phyloP scores from a whole-genome alignment of 2,888 invertebrate species.

The Blastobasis lacticolella region DNA sequence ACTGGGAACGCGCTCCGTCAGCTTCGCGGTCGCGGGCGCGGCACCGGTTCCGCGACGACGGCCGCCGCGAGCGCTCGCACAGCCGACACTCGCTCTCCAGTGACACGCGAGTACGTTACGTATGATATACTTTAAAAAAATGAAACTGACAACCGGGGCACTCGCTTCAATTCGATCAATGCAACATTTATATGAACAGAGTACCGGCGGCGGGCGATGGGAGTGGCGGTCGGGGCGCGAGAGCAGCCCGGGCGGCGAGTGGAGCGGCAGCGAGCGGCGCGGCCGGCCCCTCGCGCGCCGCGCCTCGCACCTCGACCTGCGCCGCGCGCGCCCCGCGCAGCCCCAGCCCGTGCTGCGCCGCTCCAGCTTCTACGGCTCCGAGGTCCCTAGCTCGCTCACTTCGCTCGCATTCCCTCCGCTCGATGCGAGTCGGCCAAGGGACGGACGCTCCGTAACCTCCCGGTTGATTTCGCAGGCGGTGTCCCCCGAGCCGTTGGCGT shows the following conservation, averaged over 20 bases:
- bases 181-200: conserved; percentile 23
- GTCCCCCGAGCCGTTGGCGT: conserved; percentile 52
- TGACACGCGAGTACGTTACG: conserved; percentile 75
- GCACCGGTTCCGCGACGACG: conserved; percentile 49
- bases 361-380: conserved; percentile 52
- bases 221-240: conserved; percentile 57
- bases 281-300: conserved; percentile 31
- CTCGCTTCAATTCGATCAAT: too few relatives aligned
- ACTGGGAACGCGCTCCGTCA: conserved; percentile 46
- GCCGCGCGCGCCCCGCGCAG: conserved; percentile 21
- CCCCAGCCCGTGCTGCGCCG: conserved; percentile 30
- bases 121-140: background rate
- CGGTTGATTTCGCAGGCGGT: conserved; percentile 33
- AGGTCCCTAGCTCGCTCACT: conserved; percentile 24
- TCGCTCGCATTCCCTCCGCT: too few relatives aligned
- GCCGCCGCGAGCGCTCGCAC: conserved; percentile 73
- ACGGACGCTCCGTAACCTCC: too few relatives aligned
- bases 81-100: conserved; percentile 79
- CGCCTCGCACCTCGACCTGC: conserved; percentile 60
- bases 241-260: conserved; percentile 49
- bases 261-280: conserved; percentile 38
- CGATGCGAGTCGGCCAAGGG: too few relatives aligned
- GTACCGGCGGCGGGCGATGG: conserved; percentile 40
- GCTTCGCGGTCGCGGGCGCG: conserved; percentile 45
- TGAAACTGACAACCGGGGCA: too few relatives aligned